These are phyloP conservation scores for Dysmachus trigonus DNA, from an alignment of 2,888 invertebrate species.

Conservation along the genomic window DNA sequence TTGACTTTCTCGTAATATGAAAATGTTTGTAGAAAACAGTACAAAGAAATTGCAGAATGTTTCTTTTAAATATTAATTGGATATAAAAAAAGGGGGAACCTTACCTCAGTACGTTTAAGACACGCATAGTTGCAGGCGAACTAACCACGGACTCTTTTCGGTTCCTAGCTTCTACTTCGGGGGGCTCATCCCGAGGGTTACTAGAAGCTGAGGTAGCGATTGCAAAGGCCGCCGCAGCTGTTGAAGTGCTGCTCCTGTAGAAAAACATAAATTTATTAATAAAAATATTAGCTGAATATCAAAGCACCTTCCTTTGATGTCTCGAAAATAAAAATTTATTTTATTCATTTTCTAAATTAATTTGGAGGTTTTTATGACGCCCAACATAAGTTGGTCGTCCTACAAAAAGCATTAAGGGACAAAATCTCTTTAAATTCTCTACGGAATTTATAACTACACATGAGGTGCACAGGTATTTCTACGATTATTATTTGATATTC, in stretches of 20 bases:
- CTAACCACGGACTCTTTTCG: constrained; percentile 83
- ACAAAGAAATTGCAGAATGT: no score
- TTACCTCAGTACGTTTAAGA: constrained; percentile 82
- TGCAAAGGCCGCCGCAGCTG: constrained; percentile 90
- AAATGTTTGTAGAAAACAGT: no score
- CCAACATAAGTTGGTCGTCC: not conserved
- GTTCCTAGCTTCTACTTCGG: constrained; percentile 63
- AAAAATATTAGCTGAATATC: not conserved
- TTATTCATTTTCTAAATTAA: not conserved
- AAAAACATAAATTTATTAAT: not conserved
- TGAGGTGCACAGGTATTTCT: not conserved
- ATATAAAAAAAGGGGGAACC: not conserved
- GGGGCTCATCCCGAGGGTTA: constrained; percentile 74
- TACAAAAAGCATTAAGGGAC: not conserved
- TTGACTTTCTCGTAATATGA: no score
- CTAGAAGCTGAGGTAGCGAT: constrained; percentile 90
- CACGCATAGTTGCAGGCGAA: constrained; percentile 93
- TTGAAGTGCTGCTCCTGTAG: constrained; percentile 81
- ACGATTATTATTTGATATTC: not conserved
- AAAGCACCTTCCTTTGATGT: not conserved
- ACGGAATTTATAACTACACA: not conserved
- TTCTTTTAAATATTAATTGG: not conserved
- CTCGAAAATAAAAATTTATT: not conserved
- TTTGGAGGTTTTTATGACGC: not conserved
- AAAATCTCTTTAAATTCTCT: not conserved